phyloP scores from a whole-genome alignment of 1,140 invertebrate genomes.

The Pachypeltis micranthus region DNA sequence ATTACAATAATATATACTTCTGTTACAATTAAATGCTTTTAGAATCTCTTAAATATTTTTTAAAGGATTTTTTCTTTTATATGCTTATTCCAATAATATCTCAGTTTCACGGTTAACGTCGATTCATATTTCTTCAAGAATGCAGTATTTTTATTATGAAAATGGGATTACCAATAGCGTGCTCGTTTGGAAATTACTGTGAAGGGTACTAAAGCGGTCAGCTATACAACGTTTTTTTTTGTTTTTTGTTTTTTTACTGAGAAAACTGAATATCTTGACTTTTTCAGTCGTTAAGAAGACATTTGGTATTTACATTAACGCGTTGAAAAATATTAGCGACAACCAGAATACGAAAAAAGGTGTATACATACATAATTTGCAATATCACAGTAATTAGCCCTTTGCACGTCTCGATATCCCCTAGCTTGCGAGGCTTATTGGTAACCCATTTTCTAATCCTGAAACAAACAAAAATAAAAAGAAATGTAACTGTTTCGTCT shows the following conservation, averaged over 20 bases:
- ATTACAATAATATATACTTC: neutral
- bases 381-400: neutral
- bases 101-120: too few species aligned
- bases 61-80: neutral
- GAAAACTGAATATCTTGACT: too few species aligned
- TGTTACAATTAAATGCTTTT: neutral
- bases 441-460: conserved; percentile 14
- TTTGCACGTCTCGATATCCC: neutral
- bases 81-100: neutral
- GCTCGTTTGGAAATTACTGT: neutral
- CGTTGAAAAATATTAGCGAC: too few species aligned
- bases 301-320: too few species aligned
- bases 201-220: too few species aligned
- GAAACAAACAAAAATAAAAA: conserved; percentile 11
- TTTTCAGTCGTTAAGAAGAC: too few species aligned
- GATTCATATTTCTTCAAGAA: too few species aligned
- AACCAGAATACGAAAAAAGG: neutral
- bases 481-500: too few species aligned
- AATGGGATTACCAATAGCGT: neutral
- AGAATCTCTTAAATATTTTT: neutral
- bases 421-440: conserved; percentile 9
- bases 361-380: neutral
- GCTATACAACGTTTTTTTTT: too few species aligned
- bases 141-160: neutral
- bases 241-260: too few species aligned